Evolutionary conservation across 2,113 vertebrate species (phyloP).

Genomic region (Probosciger aterrimus): DNA sequence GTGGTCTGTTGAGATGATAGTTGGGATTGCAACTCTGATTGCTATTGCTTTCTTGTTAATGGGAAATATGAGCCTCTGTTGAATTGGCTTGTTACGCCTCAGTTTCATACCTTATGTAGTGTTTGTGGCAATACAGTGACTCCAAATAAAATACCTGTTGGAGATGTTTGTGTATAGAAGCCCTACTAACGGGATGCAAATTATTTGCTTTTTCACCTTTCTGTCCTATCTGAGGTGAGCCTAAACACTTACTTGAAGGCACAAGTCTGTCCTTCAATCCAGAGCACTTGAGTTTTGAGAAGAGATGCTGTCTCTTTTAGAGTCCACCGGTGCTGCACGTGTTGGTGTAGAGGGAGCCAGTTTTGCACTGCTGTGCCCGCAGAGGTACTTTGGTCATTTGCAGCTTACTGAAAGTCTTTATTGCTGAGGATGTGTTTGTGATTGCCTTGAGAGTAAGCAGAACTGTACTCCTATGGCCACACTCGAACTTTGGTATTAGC

Average conservation of each 20-base stretch:
- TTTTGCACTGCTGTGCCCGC: not conserved
- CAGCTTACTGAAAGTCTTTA: not conserved
- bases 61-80: not conserved
- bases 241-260: not conserved
- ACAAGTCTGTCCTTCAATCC: not conserved
- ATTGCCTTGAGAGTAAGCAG: not conserved
- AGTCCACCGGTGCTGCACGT: rapidly evolving
- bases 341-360: not conserved
- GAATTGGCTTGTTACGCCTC: not conserved
- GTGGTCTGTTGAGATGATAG: not conserved
- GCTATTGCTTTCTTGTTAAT: not conserved
- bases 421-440: not conserved
- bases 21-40: not conserved
- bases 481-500: not conserved
- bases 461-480: not conserved
- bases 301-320: not conserved
- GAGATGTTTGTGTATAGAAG: not conserved
- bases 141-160: not conserved
- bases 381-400: not conserved
- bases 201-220: not conserved
- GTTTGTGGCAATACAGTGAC: not conserved
- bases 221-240: not conserved
- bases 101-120: not conserved
- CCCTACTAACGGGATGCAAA: not conserved
- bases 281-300: not conserved